Evolutionary conservation across 2,113 vertebrate species (phyloP).

Genomic region (Halcyon senegalensis): DNA sequence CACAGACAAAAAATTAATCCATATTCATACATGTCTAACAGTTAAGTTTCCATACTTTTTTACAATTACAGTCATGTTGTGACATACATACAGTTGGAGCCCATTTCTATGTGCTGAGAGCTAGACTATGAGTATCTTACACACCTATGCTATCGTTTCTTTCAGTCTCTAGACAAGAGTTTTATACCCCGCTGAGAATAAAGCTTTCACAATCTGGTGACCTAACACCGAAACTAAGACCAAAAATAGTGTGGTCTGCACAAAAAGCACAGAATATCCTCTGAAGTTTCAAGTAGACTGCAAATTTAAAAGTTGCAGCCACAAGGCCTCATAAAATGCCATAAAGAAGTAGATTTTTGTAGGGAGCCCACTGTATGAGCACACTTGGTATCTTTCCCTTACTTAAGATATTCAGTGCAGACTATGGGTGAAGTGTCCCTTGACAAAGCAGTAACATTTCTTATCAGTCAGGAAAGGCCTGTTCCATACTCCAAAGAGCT

Average conservation of each 20-base stretch:
- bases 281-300: background rate
- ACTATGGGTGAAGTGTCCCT: background rate
- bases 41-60: background rate
- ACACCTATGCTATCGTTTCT: background rate
- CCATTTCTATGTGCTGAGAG: background rate
- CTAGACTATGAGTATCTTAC: background rate
- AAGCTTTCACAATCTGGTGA: background rate
- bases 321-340: background rate
- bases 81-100: background rate
- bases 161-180: background rate
- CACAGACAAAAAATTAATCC: background rate
- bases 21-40: background rate
- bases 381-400: background rate
- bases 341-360: background rate
- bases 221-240: background rate
- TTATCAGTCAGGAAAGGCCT: background rate
- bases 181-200: background rate
- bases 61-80: background rate
- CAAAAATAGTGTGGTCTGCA: background rate
- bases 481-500: background rate
- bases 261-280: background rate
- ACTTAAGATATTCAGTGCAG: background rate
- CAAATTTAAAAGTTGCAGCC: background rate
- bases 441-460: background rate
- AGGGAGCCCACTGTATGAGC: background rate